Evolutionary conservation across 2,797 vertebrate genomes (phyloP), one percentile per base, ranked within the genome.

Genomic region (Salmo trutta): DNA sequence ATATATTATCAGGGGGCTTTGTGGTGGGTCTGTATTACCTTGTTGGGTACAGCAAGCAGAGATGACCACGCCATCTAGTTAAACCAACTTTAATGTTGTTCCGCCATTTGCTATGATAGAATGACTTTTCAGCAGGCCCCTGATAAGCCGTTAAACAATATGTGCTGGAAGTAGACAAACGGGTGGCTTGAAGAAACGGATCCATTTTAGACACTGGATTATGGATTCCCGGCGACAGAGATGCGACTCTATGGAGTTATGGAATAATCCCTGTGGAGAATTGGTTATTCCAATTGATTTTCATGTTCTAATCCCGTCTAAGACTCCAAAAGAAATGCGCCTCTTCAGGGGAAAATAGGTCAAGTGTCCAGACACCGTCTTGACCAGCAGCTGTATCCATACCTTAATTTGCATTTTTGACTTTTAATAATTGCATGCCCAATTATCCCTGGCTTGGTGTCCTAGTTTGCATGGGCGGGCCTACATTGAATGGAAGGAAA

Each of bases 351-450:
- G 77, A 88, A 94, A 94, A 85, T 94, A 91, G 94, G 93, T 93
- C 93, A 94, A 92, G 89, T 91, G 90, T 89, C 92, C 92, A 93
- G 91, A 93, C 91, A 72, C 78, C 17, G 73, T 91, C 89, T 93
- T 92, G 88, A 91, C 90, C 79, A 24, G 75, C 82, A 66, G 77
- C 76, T 75, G n/a, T 77, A 85, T 87, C 88, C 82, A 80, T 87
- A 78, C 79, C 83, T 79, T 91, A 66, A 94, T 94, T 94, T 92
- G 91, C 92, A 92, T 94, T 87, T 94, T 84, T 90, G 89, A 94
- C 91, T 93, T 94, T 88, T 93, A 87, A 89, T 93, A 89, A 94
- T 92, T 88, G 89, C 85, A 81, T 83, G 83, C 83, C 88, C 89
- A 93, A 92, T 93, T 92, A 93, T 90, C 83, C 86, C 78, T 71